Percentiles rank a stretch among this genome's conserved stretches.
Conservation (phyloP, 2,113 vertebrate species). For the Cyanocitta stelleri region DNA sequence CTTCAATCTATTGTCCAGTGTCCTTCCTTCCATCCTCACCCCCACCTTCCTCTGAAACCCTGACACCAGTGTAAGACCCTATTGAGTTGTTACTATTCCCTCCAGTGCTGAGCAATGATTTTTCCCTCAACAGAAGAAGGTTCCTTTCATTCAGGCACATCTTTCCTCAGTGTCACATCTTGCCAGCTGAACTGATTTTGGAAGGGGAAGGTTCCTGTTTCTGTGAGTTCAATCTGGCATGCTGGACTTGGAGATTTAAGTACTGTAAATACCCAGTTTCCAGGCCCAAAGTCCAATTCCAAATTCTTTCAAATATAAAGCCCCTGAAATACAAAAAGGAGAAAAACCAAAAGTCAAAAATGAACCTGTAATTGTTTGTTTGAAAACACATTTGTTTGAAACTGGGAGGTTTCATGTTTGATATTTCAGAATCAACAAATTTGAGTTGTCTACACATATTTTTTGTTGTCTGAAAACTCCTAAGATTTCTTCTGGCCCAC, state of each 20-base stretch:
- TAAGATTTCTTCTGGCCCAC: not conserved
- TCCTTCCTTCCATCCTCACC: not conserved
- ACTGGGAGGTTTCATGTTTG: not conserved
- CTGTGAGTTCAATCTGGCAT: not conserved
- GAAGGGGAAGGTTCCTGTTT: not conserved
- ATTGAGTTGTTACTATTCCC: rapidly evolving
- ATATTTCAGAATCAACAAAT: not conserved
- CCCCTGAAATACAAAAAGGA: not conserved
- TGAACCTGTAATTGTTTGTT: not conserved
- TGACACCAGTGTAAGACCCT: not conserved
- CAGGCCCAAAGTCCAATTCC: not conserved
- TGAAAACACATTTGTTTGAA: not conserved
- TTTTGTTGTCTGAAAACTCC: not conserved
- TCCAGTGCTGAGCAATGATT: not conserved
- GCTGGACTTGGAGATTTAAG: not conserved
- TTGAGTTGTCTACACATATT: not conserved
- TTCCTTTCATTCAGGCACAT: not conserved
- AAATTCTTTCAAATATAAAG: not conserved
- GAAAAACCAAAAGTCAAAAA: not conserved
- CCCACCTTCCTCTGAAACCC: not conserved
- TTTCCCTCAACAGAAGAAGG: not conserved
- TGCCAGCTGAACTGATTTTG: not conserved
- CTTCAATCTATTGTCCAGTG: not conserved
- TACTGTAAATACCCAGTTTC: not conserved
- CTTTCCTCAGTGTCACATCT: not conserved